Base-by-base conservation (phyloP, 2,797 vertebrate genomes). In the Florisuga fusca region DNA sequence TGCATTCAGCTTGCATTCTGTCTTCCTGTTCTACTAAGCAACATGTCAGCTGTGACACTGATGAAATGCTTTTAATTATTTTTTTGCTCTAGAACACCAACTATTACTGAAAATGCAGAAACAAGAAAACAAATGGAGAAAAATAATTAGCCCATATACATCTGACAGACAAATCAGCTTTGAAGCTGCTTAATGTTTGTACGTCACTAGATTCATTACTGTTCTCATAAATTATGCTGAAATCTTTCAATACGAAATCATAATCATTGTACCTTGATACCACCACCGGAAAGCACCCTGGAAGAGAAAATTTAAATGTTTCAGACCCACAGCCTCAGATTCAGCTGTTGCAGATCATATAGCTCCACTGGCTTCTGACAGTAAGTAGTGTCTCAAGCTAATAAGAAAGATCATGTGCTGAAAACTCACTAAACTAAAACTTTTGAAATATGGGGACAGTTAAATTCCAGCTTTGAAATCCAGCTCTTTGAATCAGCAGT, bases 401-500 rank as follows among this genome's bases (percentile, higher is more conserved):
- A 25, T 45, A 27, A 51, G 29, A 18, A 71, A 78, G 27, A 57
- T 4, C 1, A 75, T 46, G 10, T 66, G 25, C 41, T 10, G 9
- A 75, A 54, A 79, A 17, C 3, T 31, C 4, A 3, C 8, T 75
- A 53, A 82, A 29, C 3, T 26, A 61, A 72, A 76, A 55, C 20
- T 25, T 68, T 41, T 48, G 18, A 64, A 87, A 16, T 29, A 8
- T 23, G 68, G 5, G 48, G 10, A 29, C 15, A 41, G 6, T 43
- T 78, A 59, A 83, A 81, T 16, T 2, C 5, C 29, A 59, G 1
- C 14, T 90, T 89, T 3, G 1, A 59, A n/a, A 89, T 17, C 10
- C 10, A 50, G 4, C 18, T 67, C 19, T n/a, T 82, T 0, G 0
- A 46, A 78, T 29, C 15, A 74, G 12, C 19, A 71, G 12, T n/a